Evolutionary conservation across 1,140 invertebrate species (phyloP).

Genomic region (Rhopalosiphum maidis): DNA sequence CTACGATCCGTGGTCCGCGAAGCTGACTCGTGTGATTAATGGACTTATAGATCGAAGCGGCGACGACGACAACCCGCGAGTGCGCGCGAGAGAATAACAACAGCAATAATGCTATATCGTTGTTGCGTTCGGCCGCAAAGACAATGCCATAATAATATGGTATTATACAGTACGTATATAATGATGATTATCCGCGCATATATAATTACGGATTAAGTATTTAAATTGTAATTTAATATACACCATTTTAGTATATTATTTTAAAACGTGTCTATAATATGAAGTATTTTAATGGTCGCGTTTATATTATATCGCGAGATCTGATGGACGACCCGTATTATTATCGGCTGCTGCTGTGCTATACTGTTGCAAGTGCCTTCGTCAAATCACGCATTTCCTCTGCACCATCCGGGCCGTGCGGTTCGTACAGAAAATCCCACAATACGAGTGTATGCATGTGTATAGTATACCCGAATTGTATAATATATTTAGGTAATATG

Average conservation of each 20-base stretch:
- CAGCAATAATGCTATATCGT: background rate
- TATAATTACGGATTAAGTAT: background rate
- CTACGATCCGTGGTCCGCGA: background rate
- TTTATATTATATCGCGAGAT: background rate
- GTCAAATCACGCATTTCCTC: background rate
- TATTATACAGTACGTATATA: background rate
- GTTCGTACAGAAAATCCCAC: background rate
- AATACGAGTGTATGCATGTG: background rate
- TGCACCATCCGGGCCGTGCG: background rate
- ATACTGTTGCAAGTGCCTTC: background rate
- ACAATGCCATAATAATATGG: background rate
- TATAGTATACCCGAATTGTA: too few species aligned
- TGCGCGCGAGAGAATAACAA: background rate
- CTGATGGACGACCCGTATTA: constrained; percentile 3
- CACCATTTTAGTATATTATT: background rate
- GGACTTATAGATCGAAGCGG: background rate
- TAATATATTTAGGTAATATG: background rate
- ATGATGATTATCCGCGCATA: background rate
- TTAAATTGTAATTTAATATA: background rate
- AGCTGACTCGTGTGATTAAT: constrained; percentile 4
- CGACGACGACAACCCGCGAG: background rate
- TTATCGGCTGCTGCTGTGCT: background rate
- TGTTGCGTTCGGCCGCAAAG: background rate
- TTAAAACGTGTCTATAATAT: background rate
- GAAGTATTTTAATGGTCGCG: background rate